phyloP scores from a whole-genome alignment of 2,888 invertebrate species.

The Noctua fimbriata region DNA sequence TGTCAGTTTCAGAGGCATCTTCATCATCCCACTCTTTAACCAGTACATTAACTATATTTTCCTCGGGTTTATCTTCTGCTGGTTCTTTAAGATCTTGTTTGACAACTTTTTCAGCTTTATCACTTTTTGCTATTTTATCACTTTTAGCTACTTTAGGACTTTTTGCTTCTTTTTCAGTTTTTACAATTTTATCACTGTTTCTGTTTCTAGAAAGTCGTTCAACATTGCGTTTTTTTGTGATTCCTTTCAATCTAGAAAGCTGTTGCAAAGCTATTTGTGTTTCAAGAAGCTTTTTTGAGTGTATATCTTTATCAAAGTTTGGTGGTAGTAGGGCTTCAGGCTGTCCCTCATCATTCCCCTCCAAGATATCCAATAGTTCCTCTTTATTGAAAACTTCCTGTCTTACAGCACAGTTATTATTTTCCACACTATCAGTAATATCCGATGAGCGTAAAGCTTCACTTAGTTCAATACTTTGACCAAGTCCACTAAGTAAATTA shows the following conservation, averaged over 20 bases:
- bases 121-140: constrained; percentile 51
- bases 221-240: constrained; percentile 62
- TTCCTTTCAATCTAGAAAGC: constrained; percentile 78
- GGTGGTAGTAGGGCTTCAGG: constrained; percentile 61
- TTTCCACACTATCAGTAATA: constrained; percentile 79
- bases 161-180: constrained; percentile 55
- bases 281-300: constrained; percentile 74
- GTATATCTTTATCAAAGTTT: constrained; percentile 58
- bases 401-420: constrained; percentile 80
- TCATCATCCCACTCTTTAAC: constrained; percentile 90
- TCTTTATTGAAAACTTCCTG: constrained; percentile 88
- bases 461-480: constrained; percentile 84
- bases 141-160: constrained; percentile 49
- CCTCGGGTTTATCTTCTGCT: constrained; percentile 68
- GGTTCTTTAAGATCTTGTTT: constrained; percentile 48
- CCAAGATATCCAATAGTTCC: constrained; percentile 85
- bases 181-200: constrained; percentile 52
- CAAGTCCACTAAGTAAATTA: constrained; percentile 82
- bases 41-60: constrained; percentile 87
- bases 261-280: constrained; percentile 83
- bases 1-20: constrained; percentile 75
- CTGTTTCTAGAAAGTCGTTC: constrained; percentile 62
- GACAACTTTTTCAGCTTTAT: constrained; percentile 50
- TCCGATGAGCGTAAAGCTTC: constrained; percentile 84
- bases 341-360: constrained; percentile 82